Base-by-base conservation (phyloP, 1,140 invertebrate species). In the Bombus affinis region DNA sequence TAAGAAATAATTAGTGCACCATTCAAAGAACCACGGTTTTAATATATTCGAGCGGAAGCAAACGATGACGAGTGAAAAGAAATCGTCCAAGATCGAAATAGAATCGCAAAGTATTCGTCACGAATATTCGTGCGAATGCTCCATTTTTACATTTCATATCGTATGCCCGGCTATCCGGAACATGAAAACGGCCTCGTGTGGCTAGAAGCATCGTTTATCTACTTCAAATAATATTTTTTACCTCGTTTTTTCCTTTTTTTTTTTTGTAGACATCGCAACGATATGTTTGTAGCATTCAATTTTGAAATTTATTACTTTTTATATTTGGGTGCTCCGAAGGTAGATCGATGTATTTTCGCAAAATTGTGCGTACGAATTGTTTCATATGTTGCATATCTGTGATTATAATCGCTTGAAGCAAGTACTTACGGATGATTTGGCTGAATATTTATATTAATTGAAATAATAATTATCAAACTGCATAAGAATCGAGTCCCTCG, bases 1-100 rank as follows among this genome's bases (percentile, higher is more conserved):
- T 85, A 80, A 85, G 83, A 53, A 80, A 73, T 39, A 39, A 80
- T 85, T 80, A 73, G 76, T 53, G 59, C 53, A 53, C 4, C 18
- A 22, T 10, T 15, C 22, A 13, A 80, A 73, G 66, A 73, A 65
- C 15, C 25, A 8, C 2, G 1, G 10, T 35, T 4, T 72, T 80
- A 80, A 73, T 70, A 39, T 39, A 47, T 65, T 71, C 83, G 42
- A 53, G n/a, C 39, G 75, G 32, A 72, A 65, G 25, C n/a, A n/a
- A 47, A 62, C 82, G 76, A 37, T 53, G 77, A 80, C 68, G 76
- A 80, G 72, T 22, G 68, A 62, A 79, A 80, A 85, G 62, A 25
- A 32, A 65, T 39, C 28, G 68, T 70, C 44, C 44, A 22, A n/a
- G 22, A 18, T 77, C 32, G 42, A 57, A 35, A 32, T 35, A 32